Evolutionary conservation across 2,113 vertebrate species (phyloP).

Genomic region (Electrona antarctica): DNA sequence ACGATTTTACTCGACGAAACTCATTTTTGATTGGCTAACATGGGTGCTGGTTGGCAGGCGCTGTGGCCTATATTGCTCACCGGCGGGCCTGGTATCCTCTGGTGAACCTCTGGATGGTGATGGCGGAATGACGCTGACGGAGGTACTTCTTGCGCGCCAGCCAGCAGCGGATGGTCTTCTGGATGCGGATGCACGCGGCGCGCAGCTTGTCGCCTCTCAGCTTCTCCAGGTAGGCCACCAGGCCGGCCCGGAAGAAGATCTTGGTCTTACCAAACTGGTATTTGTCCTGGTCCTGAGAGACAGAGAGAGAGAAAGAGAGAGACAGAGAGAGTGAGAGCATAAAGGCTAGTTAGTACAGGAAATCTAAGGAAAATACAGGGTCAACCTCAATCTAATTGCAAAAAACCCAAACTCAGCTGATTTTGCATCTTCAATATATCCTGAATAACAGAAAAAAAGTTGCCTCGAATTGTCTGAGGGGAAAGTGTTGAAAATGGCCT

Average conservation of each 20-base stretch:
- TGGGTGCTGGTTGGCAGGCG: background rate
- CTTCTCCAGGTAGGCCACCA: constrained; percentile 98
- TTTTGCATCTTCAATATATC: too few species aligned
- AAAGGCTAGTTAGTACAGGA: too few species aligned
- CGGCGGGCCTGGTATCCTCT: constrained; percentile 95
- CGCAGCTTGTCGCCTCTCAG: constrained; percentile 94
- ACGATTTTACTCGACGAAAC: too few species aligned
- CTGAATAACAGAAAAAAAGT: too few species aligned
- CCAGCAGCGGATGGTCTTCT: constrained; percentile 98
- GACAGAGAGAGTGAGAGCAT: background rate
- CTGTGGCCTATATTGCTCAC: constrained; percentile 72
- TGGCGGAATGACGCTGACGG: constrained; percentile 87
- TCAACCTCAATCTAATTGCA: too few species aligned
- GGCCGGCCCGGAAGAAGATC: constrained; percentile 98
- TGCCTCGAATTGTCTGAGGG: too few species aligned
- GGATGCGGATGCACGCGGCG: constrained; percentile 95
- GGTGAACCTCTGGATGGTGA: constrained; percentile 91
- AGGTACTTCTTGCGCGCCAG: constrained; percentile 93
- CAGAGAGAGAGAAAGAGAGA: background rate
- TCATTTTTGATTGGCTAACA: background rate
- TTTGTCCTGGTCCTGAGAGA: constrained; percentile 89
- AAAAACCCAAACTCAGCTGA: too few species aligned
- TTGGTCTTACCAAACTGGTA: constrained; percentile 99
- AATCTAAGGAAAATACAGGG: too few species aligned
- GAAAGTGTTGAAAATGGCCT: too few species aligned